Percentiles rank a stretch among this genome's conserved stretches.
These are phyloP conservation scores for Crocuta crocuta DNA, from an alignment of 2,113 vertebrate genomes.

Conservation along the genomic window DNA sequence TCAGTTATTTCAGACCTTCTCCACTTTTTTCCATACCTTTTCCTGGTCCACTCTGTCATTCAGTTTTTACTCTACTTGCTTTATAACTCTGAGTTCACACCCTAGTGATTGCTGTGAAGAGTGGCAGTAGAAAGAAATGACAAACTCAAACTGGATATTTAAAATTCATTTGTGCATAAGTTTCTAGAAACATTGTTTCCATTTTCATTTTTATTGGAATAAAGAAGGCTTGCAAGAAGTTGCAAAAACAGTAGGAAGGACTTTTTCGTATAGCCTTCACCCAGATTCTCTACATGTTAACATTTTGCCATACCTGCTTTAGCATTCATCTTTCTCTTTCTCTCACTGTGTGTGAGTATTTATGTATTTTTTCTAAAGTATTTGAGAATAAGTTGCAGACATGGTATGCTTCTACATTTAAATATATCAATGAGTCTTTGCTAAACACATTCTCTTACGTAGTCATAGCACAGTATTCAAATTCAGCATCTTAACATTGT, in stretches of 20 bases:
- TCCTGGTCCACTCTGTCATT: background rate
- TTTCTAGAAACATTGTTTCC: conserved; percentile 7
- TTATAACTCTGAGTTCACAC: background rate
- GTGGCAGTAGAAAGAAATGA: background rate
- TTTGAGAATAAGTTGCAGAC: conserved; percentile 2
- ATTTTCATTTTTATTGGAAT: conserved; percentile 45
- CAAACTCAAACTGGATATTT: background rate
- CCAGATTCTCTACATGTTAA: background rate
- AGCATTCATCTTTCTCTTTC: background rate
- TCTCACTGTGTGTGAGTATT: background rate
- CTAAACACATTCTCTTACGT: background rate
- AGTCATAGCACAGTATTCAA: background rate
- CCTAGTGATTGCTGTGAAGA: background rate
- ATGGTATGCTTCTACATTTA: background rate
- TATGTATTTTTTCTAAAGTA: background rate
- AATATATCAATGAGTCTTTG: background rate
- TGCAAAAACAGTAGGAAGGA: background rate
- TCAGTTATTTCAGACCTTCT: background rate
- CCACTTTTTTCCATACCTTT: background rate
- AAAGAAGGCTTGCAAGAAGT: background rate
- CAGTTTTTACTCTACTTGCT: background rate
- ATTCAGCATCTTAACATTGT: conserved; percentile 11
- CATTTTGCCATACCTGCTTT: conserved; percentile 32
- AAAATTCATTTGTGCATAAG: background rate
- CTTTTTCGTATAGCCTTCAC: conserved; percentile 21